These are phyloP conservation scores for Trematomus loennbergii DNA, from an alignment of 2,113 vertebrate genomes.

Conservation along the genomic window DNA sequence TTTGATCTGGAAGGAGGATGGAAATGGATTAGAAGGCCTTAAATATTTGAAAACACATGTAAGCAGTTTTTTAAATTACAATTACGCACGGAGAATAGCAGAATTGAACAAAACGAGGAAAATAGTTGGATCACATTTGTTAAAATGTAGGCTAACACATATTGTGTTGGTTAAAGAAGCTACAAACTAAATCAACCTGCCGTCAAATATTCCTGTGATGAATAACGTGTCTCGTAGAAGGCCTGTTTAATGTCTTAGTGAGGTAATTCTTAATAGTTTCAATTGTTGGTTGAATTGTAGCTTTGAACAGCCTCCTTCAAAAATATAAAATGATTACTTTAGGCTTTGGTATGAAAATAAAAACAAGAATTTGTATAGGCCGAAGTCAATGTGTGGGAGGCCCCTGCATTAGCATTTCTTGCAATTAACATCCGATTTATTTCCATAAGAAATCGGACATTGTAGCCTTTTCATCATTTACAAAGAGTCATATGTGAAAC, in stretches of 20 bases:
- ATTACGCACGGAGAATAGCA: not conserved
- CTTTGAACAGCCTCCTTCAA: not conserved
- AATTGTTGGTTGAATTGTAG: not conserved
- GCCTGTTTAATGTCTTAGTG: slow-evolving; percentile 10
- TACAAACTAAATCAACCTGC: not conserved
- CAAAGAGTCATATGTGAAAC: not conserved
- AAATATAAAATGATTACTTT: not conserved
- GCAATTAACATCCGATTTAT: not conserved
- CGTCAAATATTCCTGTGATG: not conserved
- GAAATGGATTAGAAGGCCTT: slow-evolving; percentile 39
- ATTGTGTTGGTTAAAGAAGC: not conserved
- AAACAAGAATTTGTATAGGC: not conserved
- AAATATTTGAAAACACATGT: not conserved
- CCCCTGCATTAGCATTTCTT: not conserved
- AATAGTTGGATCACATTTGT: not conserved
- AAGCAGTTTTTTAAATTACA: not conserved
- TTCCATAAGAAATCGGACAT: not conserved
- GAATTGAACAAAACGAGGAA: no score
- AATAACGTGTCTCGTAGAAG: not conserved
- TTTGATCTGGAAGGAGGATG: slow-evolving; percentile 39
- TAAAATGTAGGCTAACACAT: not conserved
- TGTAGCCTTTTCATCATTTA: not conserved
- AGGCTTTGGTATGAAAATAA: not conserved
- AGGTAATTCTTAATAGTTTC: not conserved
- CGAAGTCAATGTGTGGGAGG: not conserved